Evolutionary conservation across 2,888 invertebrate genomes (phyloP), one percentile per base, ranked within the genome.

Genomic region (Resseliella maxima): DNA sequence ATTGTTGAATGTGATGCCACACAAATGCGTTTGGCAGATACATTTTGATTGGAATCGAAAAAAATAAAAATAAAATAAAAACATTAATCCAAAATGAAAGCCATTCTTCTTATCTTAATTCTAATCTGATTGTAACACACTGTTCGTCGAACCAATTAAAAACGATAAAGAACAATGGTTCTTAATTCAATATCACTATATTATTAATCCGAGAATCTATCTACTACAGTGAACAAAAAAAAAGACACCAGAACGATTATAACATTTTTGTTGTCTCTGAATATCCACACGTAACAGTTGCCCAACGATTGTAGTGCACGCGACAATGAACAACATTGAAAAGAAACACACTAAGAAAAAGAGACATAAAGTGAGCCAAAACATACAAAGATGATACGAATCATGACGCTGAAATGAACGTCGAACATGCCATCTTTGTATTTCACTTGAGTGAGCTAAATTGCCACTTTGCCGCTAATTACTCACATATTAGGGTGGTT

Each of bases 381-480:
- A 41, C 41, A 8, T 18, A 50, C 46, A 50, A 18, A 50, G 46
- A 50, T n/a, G 59, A 59, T 59, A 24, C 1, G 24, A 59, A 59
- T 38, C 36, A 81, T 83, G n/a, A 38, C 1, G 83, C 36, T 83
- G n/a, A 36, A 83, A 38, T 83, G 83, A 83, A 38, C 83, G 24
- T 83, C 24, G 38, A 83, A 83, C 38, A 38, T 24, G 83, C 83
- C 83, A 83, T 38, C 83, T 38, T 24, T 10, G 5, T 83, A 83
- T 38, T 83, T 38, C 24, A 38, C 24, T 83, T 38, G 83, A 83
- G 83, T 83, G 83, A 83, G 83, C 83, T 45, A 27, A 85, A 85
- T 85, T 85, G 85, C 45, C 85, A 85, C 85, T 85, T 85, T 85
- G 31, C 46, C 41, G 85, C 46, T 85, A 85, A 85, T 85, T 85